Evolutionary conservation across 2,797 vertebrate species (phyloP), one percentile per base, ranked within the genome.

Genomic region (Columba guinea): DNA sequence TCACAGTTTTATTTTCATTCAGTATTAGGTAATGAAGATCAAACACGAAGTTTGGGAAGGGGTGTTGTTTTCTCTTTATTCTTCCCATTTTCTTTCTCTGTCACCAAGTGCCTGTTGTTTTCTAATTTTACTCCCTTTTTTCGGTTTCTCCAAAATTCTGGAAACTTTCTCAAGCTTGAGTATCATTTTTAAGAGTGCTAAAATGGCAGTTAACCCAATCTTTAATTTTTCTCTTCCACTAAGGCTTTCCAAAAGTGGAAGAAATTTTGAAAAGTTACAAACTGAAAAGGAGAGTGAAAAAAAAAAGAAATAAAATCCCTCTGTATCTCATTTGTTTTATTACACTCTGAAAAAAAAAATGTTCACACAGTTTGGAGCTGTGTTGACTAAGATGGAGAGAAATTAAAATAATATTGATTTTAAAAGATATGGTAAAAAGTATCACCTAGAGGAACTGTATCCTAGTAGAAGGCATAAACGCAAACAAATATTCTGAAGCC

Each of bases 391-490:
- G 53, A 44, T 16, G 3, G 13, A 56, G 11, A 83, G 6, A 78
- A 83, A 78, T 56, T 30, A 63, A 67, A 87, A 84, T 44, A 53
- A 56, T 56, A 77, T 9, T 80, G 49, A 63, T 91, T 94, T 94
- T 39, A 8, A 86, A 69, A 84, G 34, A 46, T 23, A 11, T 78
- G 7, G 9, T 90, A 44, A 71, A 67, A 94, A 77, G 10, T 51
- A 77, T 35, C 18, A 83, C 21, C 23, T 64, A 51, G 28, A 67
- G 44, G 14, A 92, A 21, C 13, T 49, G 15, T 46, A 41, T 68
- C 21, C 32, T 37, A 58, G 8, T 30, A 82, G 59, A 92, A 78
- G 9, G 7, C 10, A 41, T 34, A 78, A 81, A 41, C 8, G 81
- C 30, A 64, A 90, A 75, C 22, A 78, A 78, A 68, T 81, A 75